Conservation (phyloP, 2,113 vertebrate genomes). For the Cricetomys ansorgei region DNA sequence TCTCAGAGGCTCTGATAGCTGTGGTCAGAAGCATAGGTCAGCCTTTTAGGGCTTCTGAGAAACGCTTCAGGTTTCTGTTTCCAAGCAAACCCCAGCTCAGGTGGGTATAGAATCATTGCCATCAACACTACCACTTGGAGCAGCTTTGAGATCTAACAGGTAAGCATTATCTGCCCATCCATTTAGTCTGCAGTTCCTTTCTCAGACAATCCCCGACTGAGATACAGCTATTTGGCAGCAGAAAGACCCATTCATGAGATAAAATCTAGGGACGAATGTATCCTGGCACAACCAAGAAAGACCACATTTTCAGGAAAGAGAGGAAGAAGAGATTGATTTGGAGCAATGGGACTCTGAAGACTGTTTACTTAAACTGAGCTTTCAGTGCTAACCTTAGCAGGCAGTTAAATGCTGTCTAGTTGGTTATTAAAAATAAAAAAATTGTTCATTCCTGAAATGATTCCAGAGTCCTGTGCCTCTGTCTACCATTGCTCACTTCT, state of each 20-base stretch:
- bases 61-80: not conserved
- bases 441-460: not conserved
- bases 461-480: not conserved
- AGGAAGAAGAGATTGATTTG: not conserved
- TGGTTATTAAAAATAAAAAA: not conserved
- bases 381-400: not conserved
- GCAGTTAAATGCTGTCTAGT: not conserved
- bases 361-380: not conserved
- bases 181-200: no score
- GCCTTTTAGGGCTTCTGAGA: not conserved
- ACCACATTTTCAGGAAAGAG: not conserved
- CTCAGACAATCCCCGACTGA: no score
- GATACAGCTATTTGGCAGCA: not conserved
- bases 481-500: no score
- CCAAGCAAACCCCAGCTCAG: not conserved
- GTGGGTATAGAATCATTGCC: no score
- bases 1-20: not conserved
- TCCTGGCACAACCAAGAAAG: not conserved
- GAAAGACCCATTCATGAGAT: not conserved
- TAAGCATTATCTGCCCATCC: not conserved
- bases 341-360: accelerated
- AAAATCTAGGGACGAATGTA: not conserved
- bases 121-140: not conserved
- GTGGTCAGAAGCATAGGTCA: not conserved
- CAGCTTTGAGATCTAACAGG: not conserved